Evolutionary conservation across 2,888 invertebrate genomes (phyloP).

Genomic region (Lepidochitona cinerea): DNA sequence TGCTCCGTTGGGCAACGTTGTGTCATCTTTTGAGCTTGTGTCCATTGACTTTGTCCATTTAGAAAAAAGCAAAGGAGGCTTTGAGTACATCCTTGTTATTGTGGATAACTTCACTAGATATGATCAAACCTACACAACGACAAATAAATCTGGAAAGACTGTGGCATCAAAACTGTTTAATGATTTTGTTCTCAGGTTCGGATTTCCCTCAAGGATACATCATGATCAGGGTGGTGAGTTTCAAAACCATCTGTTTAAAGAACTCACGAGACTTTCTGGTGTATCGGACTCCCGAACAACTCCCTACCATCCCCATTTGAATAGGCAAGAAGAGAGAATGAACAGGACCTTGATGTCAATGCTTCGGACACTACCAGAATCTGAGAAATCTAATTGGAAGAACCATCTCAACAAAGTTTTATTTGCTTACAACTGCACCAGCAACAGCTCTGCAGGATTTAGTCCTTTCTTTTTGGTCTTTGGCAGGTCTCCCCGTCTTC

Average conservation of each 20-base stretch:
- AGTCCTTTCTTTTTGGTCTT: slow-evolving; percentile 1
- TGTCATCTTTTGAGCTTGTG: not conserved
- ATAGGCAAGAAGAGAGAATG: not conserved
- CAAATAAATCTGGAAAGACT: no score
- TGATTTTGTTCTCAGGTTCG: no score
- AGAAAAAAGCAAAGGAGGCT: no score
- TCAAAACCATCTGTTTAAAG: no score
- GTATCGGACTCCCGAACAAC: not conserved
- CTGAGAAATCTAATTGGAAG: not conserved
- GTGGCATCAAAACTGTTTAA: no score
- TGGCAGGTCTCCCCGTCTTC: not conserved
- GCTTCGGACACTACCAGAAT: not conserved
- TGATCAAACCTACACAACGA: not conserved
- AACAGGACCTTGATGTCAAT: slow-evolving; percentile 2
- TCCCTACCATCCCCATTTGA: not conserved
- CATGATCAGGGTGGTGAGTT: no score
- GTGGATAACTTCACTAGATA: not conserved
- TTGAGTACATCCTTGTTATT: no score
- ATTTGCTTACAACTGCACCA: not conserved
- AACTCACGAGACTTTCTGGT: no score
- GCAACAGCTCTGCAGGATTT: not conserved
- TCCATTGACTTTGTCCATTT: not conserved
- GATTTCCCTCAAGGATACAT: no score
- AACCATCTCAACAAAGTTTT: not conserved
- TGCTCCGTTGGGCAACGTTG: not conserved